These are phyloP conservation scores for Molossus alvarezi DNA, from an alignment of 2,797 vertebrate species.

Conservation along the genomic window DNA sequence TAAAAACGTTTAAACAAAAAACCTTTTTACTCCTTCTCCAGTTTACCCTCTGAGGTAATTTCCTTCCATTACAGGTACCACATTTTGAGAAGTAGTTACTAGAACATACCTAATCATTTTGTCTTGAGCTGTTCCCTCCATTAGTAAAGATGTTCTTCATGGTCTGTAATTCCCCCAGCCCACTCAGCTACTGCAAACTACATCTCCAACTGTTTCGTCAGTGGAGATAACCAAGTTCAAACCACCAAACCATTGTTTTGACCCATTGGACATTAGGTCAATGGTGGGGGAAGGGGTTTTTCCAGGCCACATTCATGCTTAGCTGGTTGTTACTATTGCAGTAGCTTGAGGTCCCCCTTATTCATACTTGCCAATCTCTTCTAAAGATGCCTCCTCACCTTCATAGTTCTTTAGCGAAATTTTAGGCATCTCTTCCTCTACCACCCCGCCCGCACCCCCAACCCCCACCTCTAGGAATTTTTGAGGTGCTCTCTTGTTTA, in stretches of 20 bases:
- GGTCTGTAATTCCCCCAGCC: background rate
- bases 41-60: slow-evolving; percentile 1
- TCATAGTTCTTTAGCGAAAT: background rate
- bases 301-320: too few relatives aligned
- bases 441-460: background rate
- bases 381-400: background rate
- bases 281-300: rapidly evolving
- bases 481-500: background rate
- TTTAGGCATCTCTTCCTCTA: background rate
- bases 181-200: background rate
- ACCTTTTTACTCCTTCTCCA: slow-evolving; percentile 24
- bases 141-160: background rate
- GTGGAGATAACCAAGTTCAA: background rate
- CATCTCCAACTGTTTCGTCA: background rate
- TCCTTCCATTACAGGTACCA: background rate
- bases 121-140: slow-evolving; percentile 38
- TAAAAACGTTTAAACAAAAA: too few relatives aligned
- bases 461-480: background rate
- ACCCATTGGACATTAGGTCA: background rate
- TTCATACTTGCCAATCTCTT: background rate
- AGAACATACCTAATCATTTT: background rate
- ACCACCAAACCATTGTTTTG: background rate
- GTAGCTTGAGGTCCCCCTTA: background rate
- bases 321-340: background rate
- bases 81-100: background rate